These are phyloP conservation scores for Resseliella maxima DNA, from an alignment of 2,888 invertebrate genomes.

Conservation along the genomic window DNA sequence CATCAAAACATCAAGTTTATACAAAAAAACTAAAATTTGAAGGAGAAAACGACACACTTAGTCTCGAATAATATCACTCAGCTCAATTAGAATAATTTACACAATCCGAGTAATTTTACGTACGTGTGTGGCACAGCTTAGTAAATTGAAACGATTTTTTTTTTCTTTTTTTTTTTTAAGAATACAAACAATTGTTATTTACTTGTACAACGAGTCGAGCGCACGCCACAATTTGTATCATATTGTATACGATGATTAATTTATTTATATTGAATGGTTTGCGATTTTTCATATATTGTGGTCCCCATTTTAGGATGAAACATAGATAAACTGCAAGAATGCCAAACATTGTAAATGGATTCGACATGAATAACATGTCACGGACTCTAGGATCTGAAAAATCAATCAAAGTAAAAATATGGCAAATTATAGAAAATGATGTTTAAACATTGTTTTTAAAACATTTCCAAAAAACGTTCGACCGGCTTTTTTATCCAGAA, in stretches of 20 bases:
- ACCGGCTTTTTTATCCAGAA: not conserved
- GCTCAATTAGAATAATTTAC: too few species aligned
- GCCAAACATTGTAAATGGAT: constrained; percentile 73
- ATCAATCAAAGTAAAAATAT: constrained; percentile 55
- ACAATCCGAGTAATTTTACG: too few species aligned
- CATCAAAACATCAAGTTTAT: not conserved
- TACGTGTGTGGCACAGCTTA: too few species aligned
- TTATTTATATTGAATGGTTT: constrained; percentile 74
- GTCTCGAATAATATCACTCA: too few species aligned
- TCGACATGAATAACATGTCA: constrained; percentile 74
- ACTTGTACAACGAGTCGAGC: constrained; percentile 70
- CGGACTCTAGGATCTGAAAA: constrained; percentile 74
- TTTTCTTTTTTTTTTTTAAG: too few species aligned
- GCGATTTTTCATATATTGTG: constrained; percentile 76
- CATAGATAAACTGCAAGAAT: constrained; percentile 74
- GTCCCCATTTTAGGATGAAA: constrained; percentile 79
- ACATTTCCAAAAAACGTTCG: too few species aligned
- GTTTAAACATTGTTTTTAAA: too few species aligned
- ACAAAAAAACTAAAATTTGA: not conserved
- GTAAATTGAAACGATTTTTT: not conserved
- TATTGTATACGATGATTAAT: constrained; percentile 76
- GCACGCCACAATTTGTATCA: constrained; percentile 74
- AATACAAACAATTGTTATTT: constrained; percentile 60
- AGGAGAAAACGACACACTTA: not conserved
- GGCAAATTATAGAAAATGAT: too few species aligned